Evolutionary conservation across 2,797 vertebrate genomes (phyloP).

Genomic region (Odontamblyopus rebecca): DNA sequence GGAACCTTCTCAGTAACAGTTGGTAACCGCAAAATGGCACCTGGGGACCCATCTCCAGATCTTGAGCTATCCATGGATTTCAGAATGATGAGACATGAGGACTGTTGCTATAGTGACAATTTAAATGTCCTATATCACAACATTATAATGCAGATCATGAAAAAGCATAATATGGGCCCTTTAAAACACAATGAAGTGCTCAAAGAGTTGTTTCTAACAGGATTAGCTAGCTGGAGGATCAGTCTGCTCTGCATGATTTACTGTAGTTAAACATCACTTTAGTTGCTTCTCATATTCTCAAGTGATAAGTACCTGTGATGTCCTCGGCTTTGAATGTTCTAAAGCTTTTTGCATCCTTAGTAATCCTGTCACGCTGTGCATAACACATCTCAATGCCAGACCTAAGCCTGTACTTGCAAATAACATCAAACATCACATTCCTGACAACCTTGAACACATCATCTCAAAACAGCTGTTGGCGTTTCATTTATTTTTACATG

Average conservation of each 20-base stretch:
- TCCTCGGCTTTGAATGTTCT: slow-evolving; percentile 24
- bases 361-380: slow-evolving; percentile 19
- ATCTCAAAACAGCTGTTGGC: slow-evolving; percentile 20
- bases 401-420: slow-evolving; percentile 50
- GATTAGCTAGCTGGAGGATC: background rate
- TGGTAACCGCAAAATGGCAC: no score
- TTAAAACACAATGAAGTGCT: no score
- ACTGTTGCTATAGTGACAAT: no score
- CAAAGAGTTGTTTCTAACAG: no score
- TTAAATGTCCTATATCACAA: no score
- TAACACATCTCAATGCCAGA: slow-evolving; percentile 45
- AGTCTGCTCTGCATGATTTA: background rate
- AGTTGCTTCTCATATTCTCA: background rate
- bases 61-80: no score
- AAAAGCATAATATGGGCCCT: no score
- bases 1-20: no score
- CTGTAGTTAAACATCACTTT: background rate
- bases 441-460: slow-evolving; percentile 37
- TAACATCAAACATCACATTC: slow-evolving; percentile 28
- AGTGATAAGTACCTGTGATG: background rate
- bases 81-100: no score
- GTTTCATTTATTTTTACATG: slow-evolving; percentile 25
- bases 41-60: no score
- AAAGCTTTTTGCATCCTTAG: background rate
- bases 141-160: no score